Conservation (phyloP, 2,888 invertebrate species). For the Tiphia femorata region DNA sequence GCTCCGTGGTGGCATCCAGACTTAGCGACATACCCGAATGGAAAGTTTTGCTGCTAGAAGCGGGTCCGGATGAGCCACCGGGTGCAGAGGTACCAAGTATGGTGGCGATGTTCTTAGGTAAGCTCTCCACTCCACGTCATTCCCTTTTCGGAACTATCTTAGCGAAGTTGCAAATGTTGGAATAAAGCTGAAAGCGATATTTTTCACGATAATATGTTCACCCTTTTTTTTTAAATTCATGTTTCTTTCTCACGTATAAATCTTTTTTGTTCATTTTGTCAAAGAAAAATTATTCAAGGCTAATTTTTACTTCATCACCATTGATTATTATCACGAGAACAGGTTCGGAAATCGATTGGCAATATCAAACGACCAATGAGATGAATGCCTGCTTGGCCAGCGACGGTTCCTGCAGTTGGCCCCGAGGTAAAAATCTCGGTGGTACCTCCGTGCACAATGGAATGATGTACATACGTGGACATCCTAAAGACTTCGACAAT, state of each 20-base stretch:
- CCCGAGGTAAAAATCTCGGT: conserved; percentile 80
- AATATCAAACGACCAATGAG: conserved; percentile 77
- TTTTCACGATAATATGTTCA: too few species aligned
- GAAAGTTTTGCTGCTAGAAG: conserved; percentile 80
- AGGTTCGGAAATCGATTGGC: conserved; percentile 77
- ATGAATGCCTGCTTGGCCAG: conserved; percentile 72
- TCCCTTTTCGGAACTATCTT: neutral
- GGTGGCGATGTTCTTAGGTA: conserved; percentile 76
- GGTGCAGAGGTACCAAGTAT: conserved; percentile 77
- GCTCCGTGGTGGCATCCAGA: conserved; percentile 75
- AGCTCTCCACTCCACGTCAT: conserved; percentile 40
- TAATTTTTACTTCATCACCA: too few species aligned
- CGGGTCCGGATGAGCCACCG: conserved; percentile 79
- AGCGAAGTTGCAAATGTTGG: too few species aligned
- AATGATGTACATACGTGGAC: conserved; percentile 88
- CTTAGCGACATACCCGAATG: conserved; percentile 77
- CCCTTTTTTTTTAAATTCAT: too few species aligned
- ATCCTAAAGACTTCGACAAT: conserved; percentile 80
- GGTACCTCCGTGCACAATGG: conserved; percentile 82
- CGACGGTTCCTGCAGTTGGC: conserved; percentile 74
- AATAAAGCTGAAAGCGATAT: too few species aligned
- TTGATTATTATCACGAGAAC: too few species aligned
- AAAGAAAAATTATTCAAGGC: too few species aligned
- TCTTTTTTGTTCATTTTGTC: too few species aligned
- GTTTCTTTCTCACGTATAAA: too few species aligned